Evolutionary conservation across 2,888 invertebrate species (phyloP).

Genomic region (Scaptomyza parva): DNA sequence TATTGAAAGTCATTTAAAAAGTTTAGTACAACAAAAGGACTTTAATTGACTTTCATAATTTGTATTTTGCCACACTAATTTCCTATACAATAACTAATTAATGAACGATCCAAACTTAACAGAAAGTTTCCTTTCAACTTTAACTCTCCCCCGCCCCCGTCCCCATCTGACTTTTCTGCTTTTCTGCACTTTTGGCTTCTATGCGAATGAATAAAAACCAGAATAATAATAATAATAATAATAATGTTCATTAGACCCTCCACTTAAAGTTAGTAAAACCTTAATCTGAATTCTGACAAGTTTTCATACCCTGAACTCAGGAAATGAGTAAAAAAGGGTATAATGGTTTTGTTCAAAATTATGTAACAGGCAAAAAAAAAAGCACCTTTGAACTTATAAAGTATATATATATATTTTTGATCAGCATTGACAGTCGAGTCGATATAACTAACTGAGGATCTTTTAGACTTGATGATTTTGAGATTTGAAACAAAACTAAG

Average conservation of each 20-base stretch:
- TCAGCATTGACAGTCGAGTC: no score
- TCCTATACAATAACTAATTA: not conserved
- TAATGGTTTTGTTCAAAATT: no score
- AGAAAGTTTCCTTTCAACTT: not conserved
- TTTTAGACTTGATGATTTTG: no score
- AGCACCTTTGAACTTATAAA: no score
- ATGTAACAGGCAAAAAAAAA: no score
- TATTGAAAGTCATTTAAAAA: no score
- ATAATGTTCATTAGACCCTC: conserved; percentile 52
- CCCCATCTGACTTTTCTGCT: no score
- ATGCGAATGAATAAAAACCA: conserved; percentile 27
- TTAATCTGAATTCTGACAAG: conserved; percentile 49
- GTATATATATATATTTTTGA: no score
- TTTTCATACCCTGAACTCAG: conserved; percentile 12
- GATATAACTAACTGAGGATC: no score
- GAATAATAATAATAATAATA: conserved; percentile 44
- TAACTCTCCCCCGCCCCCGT: not conserved
- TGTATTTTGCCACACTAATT: not conserved
- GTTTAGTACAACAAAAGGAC: not conserved
- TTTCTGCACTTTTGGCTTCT: not conserved
- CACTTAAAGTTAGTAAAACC: conserved; percentile 51
- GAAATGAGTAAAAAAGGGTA: no score
- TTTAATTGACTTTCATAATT: not conserved
- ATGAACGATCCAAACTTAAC: conserved; percentile 4
- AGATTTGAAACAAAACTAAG: no score